Evolutionary conservation across 2,113 vertebrate species (phyloP).

Genomic region (Eudyptes chrysolophus): DNA sequence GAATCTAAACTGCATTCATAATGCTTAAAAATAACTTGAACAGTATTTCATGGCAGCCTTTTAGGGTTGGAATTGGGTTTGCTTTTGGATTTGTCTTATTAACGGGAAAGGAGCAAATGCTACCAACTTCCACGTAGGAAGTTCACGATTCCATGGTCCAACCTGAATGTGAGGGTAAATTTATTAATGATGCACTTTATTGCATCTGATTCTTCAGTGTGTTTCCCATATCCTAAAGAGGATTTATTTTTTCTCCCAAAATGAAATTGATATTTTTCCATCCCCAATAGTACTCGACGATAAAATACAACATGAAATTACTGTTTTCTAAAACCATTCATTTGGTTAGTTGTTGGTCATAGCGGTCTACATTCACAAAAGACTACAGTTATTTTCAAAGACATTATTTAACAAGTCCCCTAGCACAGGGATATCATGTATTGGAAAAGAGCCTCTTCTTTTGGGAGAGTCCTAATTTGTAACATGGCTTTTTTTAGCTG

Average conservation of each 20-base stretch:
- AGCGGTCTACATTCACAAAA: accelerated
- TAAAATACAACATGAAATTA: background rate
- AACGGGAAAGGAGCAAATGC: background rate
- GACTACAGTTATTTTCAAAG: background rate
- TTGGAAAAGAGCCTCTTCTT: background rate
- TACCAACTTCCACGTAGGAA: background rate
- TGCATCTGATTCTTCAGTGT: background rate
- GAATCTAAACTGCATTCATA: background rate
- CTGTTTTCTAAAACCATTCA: background rate
- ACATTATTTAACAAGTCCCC: background rate
- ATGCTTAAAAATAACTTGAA: background rate
- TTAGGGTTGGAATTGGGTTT: background rate
- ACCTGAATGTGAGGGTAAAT: background rate
- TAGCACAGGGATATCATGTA: background rate
- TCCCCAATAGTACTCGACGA: accelerated
- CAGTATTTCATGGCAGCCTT: background rate
- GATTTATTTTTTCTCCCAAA: background rate
- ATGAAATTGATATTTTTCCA: background rate
- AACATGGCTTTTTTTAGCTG: background rate
- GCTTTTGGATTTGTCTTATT: background rate
- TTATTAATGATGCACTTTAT: background rate
- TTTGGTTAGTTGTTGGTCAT: background rate
- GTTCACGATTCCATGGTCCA: background rate
- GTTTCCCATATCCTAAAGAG: background rate
- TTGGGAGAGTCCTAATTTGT: background rate